phyloP scores from a whole-genome alignment of 2,797 vertebrate genomes.

The Nyctibius grandis region DNA sequence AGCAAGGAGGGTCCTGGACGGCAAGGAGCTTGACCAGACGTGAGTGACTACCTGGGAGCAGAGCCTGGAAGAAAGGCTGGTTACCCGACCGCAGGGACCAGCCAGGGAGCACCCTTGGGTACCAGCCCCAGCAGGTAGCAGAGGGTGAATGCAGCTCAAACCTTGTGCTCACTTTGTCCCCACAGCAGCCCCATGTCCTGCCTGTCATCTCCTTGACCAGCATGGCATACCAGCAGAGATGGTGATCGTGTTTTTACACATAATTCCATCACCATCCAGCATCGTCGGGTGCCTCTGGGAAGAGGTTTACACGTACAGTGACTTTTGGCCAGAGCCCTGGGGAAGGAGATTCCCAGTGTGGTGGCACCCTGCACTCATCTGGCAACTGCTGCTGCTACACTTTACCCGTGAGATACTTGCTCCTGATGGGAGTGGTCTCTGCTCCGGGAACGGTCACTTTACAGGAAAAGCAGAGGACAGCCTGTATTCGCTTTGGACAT shows the following conservation, averaged over 20 bases:
- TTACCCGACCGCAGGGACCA: background rate
- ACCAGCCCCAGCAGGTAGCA: background rate
- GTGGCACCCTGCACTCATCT: background rate
- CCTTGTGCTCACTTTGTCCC: background rate
- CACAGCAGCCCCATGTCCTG: background rate
- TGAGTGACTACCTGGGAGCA: background rate
- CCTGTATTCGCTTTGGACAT: fast-evolving
- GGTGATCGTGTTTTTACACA: fast-evolving
- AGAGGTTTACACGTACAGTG: fast-evolving
- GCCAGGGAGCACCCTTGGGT: background rate
- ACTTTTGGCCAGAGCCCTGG: background rate
- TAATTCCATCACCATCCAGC: background rate
- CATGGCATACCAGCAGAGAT: background rate
- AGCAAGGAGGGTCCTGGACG: background rate
- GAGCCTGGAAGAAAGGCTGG: background rate
- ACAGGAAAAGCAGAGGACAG: background rate
- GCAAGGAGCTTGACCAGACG: background rate
- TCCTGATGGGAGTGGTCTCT: background rate
- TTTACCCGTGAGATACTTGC: background rate
- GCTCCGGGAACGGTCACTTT: background rate
- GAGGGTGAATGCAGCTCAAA: background rate
- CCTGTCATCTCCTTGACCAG: background rate
- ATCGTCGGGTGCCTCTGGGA: background rate
- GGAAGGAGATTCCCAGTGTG: background rate
- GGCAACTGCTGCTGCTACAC: background rate